Evolutionary conservation across 2,113 vertebrate genomes (phyloP).

Genomic region (Centropus unirufus): DNA sequence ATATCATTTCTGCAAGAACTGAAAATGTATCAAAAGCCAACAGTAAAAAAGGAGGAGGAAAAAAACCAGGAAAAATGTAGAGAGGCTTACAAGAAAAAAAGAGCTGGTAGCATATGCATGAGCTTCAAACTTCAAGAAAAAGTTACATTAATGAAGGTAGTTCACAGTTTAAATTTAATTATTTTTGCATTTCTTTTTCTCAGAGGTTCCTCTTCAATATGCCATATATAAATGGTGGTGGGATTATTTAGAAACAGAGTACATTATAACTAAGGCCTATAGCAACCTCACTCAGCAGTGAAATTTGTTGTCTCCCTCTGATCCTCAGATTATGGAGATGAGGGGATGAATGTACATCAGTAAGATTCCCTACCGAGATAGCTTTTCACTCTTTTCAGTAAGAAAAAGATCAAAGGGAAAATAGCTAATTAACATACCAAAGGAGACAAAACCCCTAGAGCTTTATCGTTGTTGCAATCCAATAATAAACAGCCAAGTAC

Average conservation of each 20-base stretch:
- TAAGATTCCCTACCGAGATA: conserved; percentile 86
- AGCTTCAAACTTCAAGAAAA: conserved; percentile 49
- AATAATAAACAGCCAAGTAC: conserved; percentile 85
- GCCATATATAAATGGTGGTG: conserved; percentile 44
- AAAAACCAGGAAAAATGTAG: background rate
- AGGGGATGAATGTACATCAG: conserved; percentile 80
- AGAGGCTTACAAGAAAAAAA: background rate
- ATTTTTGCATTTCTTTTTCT: conserved; percentile 41
- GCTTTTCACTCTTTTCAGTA: conserved; percentile 84
- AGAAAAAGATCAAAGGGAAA: conserved; percentile 85
- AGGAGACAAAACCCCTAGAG: conserved; percentile 85
- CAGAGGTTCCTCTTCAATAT: conserved; percentile 32
- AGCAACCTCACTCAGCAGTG: conserved; percentile 73
- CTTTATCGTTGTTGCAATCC: conserved; percentile 85
- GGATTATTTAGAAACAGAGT: conserved; percentile 67
- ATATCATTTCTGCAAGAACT: conserved; percentile 1
- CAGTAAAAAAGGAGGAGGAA: background rate
- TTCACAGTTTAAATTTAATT: conserved; percentile 56
- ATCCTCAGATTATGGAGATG: conserved; percentile 85
- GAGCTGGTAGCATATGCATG: conserved; percentile 43
- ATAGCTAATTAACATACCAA: conserved; percentile 87
- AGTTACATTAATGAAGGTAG: conserved; percentile 40
- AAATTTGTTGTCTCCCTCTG: conserved; percentile 83
- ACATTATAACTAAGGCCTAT: conserved; percentile 70
- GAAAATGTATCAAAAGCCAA: background rate